Evolutionary conservation across 2,113 vertebrate species (phyloP).

Genomic region (Poecile atricapillus): DNA sequence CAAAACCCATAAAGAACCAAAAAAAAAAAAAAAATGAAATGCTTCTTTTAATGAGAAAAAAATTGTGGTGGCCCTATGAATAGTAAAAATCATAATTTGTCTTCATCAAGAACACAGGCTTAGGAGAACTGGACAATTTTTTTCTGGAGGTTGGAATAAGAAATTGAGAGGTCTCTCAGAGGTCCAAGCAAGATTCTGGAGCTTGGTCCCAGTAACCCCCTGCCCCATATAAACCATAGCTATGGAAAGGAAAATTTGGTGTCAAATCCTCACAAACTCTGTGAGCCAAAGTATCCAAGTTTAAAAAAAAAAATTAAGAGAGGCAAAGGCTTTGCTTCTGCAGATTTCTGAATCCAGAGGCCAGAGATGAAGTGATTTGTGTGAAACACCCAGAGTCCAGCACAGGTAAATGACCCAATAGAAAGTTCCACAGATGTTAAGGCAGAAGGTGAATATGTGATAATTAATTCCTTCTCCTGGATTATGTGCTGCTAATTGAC

Average conservation of each 20-base stretch:
- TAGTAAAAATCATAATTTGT: not conserved
- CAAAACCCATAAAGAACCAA: not conserved
- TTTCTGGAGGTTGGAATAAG: not conserved
- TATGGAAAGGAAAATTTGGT: not conserved
- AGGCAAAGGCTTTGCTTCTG: not conserved
- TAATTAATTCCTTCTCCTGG: conserved; percentile 12
- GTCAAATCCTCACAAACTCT: not conserved
- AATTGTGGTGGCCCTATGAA: not conserved
- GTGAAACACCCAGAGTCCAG: not conserved
- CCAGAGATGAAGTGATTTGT: not conserved
- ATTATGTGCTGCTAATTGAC: not conserved
- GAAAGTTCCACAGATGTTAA: not conserved
- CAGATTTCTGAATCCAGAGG: not conserved
- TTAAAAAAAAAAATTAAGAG: not conserved
- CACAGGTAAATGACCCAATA: not conserved
- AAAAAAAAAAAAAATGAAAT: not conserved
- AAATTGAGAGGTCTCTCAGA: not conserved
- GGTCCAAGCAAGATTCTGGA: not conserved
- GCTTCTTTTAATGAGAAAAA: not conserved
- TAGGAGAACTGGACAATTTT: not conserved
- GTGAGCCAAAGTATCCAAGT: not conserved
- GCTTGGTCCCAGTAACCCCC: not conserved
- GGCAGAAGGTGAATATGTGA: not conserved
- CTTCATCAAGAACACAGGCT: not conserved
- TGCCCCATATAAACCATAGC: not conserved